Conservation (phyloP, 2,888 invertebrate species). For the Marronus borbonicus region DNA sequence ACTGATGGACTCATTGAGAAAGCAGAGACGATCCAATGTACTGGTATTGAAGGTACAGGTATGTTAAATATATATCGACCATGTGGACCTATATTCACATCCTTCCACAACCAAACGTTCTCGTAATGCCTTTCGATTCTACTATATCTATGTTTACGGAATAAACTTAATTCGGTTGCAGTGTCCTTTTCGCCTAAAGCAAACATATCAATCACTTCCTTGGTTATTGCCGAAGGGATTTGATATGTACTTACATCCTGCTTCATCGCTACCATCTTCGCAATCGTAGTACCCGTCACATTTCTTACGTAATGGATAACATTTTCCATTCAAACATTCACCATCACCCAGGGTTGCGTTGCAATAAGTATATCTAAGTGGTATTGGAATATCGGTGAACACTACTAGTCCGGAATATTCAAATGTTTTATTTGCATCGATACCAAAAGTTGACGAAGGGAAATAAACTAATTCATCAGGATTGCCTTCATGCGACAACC, state of each 20-base stretch:
- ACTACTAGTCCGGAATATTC: slow-evolving; percentile 91
- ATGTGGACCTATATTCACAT: slow-evolving; percentile 93
- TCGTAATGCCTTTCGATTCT: slow-evolving; percentile 92
- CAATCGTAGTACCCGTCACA: slow-evolving; percentile 89
- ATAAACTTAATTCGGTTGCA: slow-evolving; percentile 79
- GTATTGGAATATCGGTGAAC: slow-evolving; percentile 89
- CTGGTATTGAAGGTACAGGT: slow-evolving; percentile 88
- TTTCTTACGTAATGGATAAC: slow-evolving; percentile 81
- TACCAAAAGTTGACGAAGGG: slow-evolving; percentile 91
- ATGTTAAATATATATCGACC: slow-evolving; percentile 90
- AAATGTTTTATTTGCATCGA: slow-evolving; percentile 95
- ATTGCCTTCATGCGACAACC: slow-evolving; percentile 89
- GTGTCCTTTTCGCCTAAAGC: slow-evolving; percentile 69
- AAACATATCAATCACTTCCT: slow-evolving; percentile 52
- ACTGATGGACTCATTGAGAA: slow-evolving; percentile 90
- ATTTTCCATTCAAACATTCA: slow-evolving; percentile 88
- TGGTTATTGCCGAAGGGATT: too few species aligned
- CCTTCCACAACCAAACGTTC: slow-evolving; percentile 96
- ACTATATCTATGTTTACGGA: slow-evolving; percentile 89
- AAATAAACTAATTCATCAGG: slow-evolving; percentile 90
- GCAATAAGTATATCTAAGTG: slow-evolving; percentile 79
- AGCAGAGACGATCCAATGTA: slow-evolving; percentile 94
- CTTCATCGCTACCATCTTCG: slow-evolving; percentile 88
- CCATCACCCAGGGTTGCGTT: slow-evolving; percentile 79
- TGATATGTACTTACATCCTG: slow-evolving; percentile 75